Percentiles rank a stretch among this genome's conserved stretches.
Evolutionary conservation across 2,888 invertebrate genomes (phyloP).

Genomic region (Ditylenchus weischeri): DNA sequence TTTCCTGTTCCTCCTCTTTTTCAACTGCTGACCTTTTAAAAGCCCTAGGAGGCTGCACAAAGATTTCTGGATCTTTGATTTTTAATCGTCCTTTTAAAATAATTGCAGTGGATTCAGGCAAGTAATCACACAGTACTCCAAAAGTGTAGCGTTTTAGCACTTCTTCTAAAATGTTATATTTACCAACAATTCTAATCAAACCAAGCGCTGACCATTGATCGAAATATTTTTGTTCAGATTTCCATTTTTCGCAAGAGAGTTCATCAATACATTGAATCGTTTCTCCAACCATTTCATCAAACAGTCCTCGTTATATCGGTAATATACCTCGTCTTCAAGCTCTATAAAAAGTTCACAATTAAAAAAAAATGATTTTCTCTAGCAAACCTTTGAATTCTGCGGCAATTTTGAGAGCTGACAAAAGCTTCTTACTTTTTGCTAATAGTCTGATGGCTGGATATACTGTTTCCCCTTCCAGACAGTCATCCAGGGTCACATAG

Average conservation of each 20-base stretch:
- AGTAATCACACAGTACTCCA: constrained; percentile 25
- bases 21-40: not conserved
- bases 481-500: constrained; percentile 39
- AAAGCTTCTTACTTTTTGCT: constrained; percentile 29
- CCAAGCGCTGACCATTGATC: constrained; percentile 25
- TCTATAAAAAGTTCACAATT: constrained; percentile 29
- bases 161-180: constrained; percentile 10
- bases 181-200: constrained; percentile 16
- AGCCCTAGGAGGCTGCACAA: constrained; percentile 3
- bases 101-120: constrained; percentile 13
- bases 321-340: constrained; percentile 36
- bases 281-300: constrained; percentile 41
- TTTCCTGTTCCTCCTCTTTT: not conserved
- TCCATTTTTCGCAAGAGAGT: constrained; percentile 20
- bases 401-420: constrained; percentile 30
- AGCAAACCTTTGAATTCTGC: constrained; percentile 36
- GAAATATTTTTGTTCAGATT: constrained; percentile 4
- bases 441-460: constrained; percentile 30
- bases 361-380: not conserved
- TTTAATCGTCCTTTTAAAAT: constrained; percentile 16
- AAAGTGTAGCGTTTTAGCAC: constrained; percentile 22
- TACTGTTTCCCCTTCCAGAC: constrained; percentile 35
- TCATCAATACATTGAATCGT: constrained; percentile 37
- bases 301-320: constrained; percentile 40
- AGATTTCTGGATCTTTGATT: constrained; percentile 16